Evolutionary conservation across 2,797 vertebrate genomes (phyloP).

Genomic region (Ibycter americanus): DNA sequence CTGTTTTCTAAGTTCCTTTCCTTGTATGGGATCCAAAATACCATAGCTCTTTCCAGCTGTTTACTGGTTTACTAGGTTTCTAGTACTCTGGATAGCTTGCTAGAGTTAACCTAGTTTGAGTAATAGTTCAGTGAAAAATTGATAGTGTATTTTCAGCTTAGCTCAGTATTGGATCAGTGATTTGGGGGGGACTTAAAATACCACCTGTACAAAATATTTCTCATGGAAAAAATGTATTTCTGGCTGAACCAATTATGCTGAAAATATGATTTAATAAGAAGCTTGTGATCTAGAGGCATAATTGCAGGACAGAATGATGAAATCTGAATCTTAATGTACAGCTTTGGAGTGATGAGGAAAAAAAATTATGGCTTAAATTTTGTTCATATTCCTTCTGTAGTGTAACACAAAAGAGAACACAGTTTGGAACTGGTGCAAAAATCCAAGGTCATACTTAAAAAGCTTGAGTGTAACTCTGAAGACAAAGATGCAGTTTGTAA

Average conservation of each 20-base stretch:
- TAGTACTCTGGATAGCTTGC: background rate
- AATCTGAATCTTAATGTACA: background rate
- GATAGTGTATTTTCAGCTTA: background rate
- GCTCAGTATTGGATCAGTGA: background rate
- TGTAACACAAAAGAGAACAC: background rate
- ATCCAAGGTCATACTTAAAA: background rate
- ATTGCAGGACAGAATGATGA: background rate
- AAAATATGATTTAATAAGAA: background rate
- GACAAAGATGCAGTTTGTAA: background rate
- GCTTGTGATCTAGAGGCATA: background rate
- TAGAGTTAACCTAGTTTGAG: background rate
- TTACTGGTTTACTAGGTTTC: background rate
- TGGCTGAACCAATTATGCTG: background rate
- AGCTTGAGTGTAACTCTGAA: background rate
- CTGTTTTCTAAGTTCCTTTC: slow-evolving; percentile 19
- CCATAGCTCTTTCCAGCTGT: background rate
- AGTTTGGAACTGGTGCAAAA: background rate
- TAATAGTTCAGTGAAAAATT: background rate
- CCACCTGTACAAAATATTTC: background rate
- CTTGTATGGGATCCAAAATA: background rate
- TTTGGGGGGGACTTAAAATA: background rate
- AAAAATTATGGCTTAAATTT: background rate
- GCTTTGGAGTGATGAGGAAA: background rate
- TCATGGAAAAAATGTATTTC: background rate
- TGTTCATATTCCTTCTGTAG: background rate